Percentiles rank a stretch among this genome's conserved stretches.
These are phyloP conservation scores for Zelostemma sp. DNA, from an alignment of 1,140 invertebrate genomes.

Conservation along the genomic window DNA sequence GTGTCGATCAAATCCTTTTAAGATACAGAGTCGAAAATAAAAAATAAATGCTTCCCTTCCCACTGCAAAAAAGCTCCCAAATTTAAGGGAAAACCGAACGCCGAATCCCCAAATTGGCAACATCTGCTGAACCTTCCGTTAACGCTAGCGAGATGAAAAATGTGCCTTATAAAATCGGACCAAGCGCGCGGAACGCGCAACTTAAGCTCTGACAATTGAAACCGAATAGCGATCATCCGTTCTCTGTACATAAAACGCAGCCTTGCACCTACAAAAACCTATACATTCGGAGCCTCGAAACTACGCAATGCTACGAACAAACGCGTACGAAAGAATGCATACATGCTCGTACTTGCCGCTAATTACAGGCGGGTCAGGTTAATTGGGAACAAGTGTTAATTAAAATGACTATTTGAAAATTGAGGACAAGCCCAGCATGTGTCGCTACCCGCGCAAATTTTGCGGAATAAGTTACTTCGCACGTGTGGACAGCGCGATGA, in stretches of 20 bases:
- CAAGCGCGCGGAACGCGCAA: conserved; percentile 6
- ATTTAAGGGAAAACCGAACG: conserved; percentile 17
- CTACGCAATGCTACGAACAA: background rate
- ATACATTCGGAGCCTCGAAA: background rate
- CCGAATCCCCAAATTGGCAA: conserved; percentile 28
- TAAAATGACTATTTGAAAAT: conserved; percentile 38
- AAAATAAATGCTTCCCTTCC: no score
- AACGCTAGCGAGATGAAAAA: conserved; percentile 16
- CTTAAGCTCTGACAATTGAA: conserved; percentile 14
- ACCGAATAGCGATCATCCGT: conserved; percentile 18
- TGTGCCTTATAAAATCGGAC: conserved; percentile 12
- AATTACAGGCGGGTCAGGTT: conserved; percentile 11
- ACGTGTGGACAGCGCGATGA: background rate
- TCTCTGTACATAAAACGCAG: background rate
- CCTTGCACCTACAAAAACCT: background rate
- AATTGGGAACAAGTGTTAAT: conserved; percentile 42
- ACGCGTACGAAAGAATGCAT: conserved; percentile 1
- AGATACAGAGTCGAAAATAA: no score
- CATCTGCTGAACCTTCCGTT: conserved; percentile 30
- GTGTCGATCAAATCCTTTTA: no score
- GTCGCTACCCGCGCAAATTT: conserved; percentile 14
- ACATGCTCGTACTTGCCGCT: background rate
- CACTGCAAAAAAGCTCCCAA: no score
- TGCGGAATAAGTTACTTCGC: conserved; percentile 1
- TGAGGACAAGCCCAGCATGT: conserved; percentile 1